Conservation (phyloP, 2,888 invertebrate genomes). For the Kryphioiulus occultus region DNA sequence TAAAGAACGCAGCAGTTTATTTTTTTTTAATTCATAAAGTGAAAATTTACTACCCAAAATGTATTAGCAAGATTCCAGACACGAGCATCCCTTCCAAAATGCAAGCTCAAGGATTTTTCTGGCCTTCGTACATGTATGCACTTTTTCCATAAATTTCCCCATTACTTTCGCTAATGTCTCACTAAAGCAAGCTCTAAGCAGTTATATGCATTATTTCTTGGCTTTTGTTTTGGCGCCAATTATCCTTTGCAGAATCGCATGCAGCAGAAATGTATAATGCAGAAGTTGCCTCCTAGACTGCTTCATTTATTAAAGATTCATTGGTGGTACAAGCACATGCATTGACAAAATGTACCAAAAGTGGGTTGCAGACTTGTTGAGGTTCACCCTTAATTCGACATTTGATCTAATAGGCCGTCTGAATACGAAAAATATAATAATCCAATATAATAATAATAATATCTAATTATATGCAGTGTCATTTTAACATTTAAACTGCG, state of each 20-base stretch:
- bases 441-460: no score
- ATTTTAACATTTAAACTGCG: no score
- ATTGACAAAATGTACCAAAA: not conserved
- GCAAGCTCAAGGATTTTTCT: not conserved
- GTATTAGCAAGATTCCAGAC: no score
- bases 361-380: no score
- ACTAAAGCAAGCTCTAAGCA: not conserved
- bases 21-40: no score
- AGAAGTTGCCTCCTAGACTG: not conserved
- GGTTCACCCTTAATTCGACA: no score
- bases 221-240: not conserved
- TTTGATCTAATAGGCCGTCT: no score
- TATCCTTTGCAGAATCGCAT: not conserved
- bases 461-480: no score
- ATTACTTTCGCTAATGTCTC: not conserved
- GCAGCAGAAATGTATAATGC: not conserved
- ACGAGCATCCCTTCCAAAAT: no score
- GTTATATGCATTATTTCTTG: not conserved
- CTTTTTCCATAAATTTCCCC: not conserved
- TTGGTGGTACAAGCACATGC: not conserved
- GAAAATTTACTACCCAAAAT: no score
- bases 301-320: not conserved
- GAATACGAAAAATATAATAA: no score
- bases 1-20: no score
- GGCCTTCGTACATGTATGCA: not conserved